A percentile compares a stretch with the other conserved stretches of the same genome.
Evolutionary conservation across 2,888 invertebrate genomes (phyloP).

Genomic region (Chrysina gloriosa): DNA sequence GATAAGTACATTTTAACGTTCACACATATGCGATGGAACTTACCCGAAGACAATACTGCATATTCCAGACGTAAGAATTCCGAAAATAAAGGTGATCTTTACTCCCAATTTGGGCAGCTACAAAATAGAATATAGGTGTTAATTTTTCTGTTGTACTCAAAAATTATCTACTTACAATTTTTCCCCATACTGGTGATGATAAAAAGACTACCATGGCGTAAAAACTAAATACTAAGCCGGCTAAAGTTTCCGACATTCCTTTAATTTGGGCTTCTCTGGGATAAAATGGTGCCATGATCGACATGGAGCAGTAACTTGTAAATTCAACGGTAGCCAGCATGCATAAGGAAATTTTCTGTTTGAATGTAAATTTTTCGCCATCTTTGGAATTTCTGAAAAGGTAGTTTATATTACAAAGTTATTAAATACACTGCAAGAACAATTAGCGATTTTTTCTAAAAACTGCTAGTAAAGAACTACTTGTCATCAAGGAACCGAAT

Average conservation of each 20-base stretch:
- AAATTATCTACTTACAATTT: slow-evolving; percentile 70
- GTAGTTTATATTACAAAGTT: not conserved
- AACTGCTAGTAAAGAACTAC: too few relatives aligned
- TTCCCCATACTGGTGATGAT: slow-evolving; percentile 80
- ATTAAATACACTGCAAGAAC: not conserved
- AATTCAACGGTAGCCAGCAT: slow-evolving; percentile 78
- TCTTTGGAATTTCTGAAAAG: slow-evolving; percentile 24
- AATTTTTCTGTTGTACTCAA: too few relatives aligned
- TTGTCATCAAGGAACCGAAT: too few relatives aligned
- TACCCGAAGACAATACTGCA: slow-evolving; percentile 83
- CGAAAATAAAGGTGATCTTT: slow-evolving; percentile 77
- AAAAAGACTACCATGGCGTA: slow-evolving; percentile 82
- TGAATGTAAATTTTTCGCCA: slow-evolving; percentile 63
- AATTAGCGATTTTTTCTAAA: too few relatives aligned
- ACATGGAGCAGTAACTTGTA: slow-evolving; percentile 82
- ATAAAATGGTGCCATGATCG: slow-evolving; percentile 84
- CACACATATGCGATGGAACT: slow-evolving; percentile 51
- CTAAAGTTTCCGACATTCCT: slow-evolving; percentile 76
- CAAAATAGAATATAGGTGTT: slow-evolving; percentile 53
- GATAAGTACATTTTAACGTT: not conserved
- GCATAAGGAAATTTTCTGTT: slow-evolving; percentile 71
- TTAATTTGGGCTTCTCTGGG: slow-evolving; percentile 78
- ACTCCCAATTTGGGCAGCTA: slow-evolving; percentile 79
- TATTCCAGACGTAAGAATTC: slow-evolving; percentile 78
- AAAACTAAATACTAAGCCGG: slow-evolving; percentile 82